Base-by-base conservation (phyloP, 2,888 invertebrate genomes). In the Leptinotarsa juncta region DNA sequence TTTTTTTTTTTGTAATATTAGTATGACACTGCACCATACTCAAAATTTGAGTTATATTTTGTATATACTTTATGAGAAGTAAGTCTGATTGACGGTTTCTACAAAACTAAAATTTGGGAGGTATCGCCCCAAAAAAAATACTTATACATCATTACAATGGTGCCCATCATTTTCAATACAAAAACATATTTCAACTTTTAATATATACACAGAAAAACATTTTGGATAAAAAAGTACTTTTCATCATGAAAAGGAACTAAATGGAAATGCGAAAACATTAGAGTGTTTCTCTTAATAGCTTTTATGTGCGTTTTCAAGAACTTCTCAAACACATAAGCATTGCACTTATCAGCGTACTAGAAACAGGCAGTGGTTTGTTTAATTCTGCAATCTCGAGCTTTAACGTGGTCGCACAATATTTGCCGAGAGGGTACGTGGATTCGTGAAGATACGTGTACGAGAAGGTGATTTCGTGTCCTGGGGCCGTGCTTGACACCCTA, bases 311-410 rank as follows among this genome's bases (percentile, higher is more conserved):
- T 62, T 32, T 62, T 62, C 62, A 69, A 60, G 50, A 48, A 69
- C 69, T 48, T 55, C 68, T 53, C 42, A 18, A 67, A 67, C 67
- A 67, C 53, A 51, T 67, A 67, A 67, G 16, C 69, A 48, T 48
- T 32, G 62, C 69, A 84, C 83, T 85, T 85, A 85, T 85, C 85
- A 83, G 83, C 77, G 76, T 80, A 82, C 80, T 80, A 82, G 79
- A 81, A 81, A 79, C 76, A 76, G 76, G 80, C 82, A 78, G 82
- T 80, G 85, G 84, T 84, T 85, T 85, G 86, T 86, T 85, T 85
- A 86, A 86, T 86, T 85, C 84, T 84, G 84, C 83, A 85, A 85
- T 84, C 84, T 83, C 81, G 80, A 73, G 75, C 80, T 77, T 81
- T 83, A 83, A 73, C 83, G 83, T 81, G 81, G 80, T 74, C 80